These are phyloP conservation scores for Synergus gifuensis DNA, from an alignment of 2,888 invertebrate genomes.

Conservation along the genomic window DNA sequence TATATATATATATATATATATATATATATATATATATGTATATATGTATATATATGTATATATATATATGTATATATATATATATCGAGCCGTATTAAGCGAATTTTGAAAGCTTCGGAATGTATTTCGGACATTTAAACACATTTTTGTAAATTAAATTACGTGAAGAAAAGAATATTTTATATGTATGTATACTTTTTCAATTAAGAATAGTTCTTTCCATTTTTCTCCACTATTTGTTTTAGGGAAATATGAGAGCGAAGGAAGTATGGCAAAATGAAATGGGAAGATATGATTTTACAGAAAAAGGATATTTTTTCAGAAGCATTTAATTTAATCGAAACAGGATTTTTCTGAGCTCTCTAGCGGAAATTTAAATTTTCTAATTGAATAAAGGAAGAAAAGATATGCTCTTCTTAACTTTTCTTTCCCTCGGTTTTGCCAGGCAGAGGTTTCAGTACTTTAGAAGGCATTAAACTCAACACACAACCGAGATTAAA, in stretches of 20 bases:
- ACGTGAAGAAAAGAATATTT: background rate
- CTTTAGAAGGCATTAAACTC: constrained; percentile 30
- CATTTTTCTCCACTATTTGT: background rate
- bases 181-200: background rate
- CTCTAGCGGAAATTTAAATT: background rate
- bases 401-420: background rate
- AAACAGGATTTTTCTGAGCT: background rate
- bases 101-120: background rate
- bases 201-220: background rate
- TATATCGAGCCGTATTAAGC: background rate
- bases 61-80: too few relatives aligned
- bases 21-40: too few relatives aligned
- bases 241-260: too few relatives aligned
- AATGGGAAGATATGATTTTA: background rate
- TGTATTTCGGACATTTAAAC: background rate
- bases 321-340: constrained; percentile 3
- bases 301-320: background rate
- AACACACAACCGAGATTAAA: constrained; percentile 36
- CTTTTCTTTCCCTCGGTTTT: background rate
- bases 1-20: too few relatives aligned
- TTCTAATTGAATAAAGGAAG: background rate
- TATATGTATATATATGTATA: too few relatives aligned
- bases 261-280: background rate
- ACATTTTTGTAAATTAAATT: background rate
- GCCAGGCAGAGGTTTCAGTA: background rate